phyloP scores from a whole-genome alignment of 2,113 vertebrate species.

The Prionailurus bengalensis region DNA sequence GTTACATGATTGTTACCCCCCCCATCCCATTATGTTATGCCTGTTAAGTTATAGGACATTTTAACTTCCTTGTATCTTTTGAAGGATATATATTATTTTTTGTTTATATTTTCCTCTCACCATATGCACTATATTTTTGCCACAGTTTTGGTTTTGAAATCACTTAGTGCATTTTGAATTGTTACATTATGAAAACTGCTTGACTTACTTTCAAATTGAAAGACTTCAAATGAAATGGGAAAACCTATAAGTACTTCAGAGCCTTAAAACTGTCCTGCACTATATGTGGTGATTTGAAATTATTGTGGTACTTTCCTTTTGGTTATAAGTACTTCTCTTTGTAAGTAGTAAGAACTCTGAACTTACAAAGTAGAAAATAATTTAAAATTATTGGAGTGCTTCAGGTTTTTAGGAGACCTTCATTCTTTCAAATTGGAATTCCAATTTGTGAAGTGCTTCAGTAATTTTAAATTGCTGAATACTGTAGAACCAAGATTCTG shows the following conservation, averaged over 20 bases:
- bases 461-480: constrained; percentile 85
- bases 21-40: not conserved
- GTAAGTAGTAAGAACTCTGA: constrained; percentile 79
- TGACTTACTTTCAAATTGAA: constrained; percentile 79
- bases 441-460: constrained; percentile 83
- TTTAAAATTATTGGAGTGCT: constrained; percentile 86
- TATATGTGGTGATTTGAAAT: constrained; percentile 81
- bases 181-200: constrained; percentile 71
- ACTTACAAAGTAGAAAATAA: constrained; percentile 84
- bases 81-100: not conserved
- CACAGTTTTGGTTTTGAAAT: constrained; percentile 54
- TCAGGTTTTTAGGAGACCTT: constrained; percentile 84
- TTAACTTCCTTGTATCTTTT: constrained; percentile 44
- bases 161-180: constrained; percentile 66
- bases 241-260: constrained; percentile 72
- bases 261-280: constrained; percentile 74
- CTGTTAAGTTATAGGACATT: not conserved
- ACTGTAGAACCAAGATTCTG: constrained; percentile 67
- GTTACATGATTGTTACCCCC: not conserved
- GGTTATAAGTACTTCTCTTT: constrained; percentile 79
- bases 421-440: constrained; percentile 87
- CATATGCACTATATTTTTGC: constrained; percentile 14
- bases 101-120: constrained; percentile 26
- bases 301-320: constrained; percentile 81
- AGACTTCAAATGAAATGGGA: constrained; percentile 68